Conservation (phyloP, 1,140 invertebrate species). For the Neelides sp. region DNA sequence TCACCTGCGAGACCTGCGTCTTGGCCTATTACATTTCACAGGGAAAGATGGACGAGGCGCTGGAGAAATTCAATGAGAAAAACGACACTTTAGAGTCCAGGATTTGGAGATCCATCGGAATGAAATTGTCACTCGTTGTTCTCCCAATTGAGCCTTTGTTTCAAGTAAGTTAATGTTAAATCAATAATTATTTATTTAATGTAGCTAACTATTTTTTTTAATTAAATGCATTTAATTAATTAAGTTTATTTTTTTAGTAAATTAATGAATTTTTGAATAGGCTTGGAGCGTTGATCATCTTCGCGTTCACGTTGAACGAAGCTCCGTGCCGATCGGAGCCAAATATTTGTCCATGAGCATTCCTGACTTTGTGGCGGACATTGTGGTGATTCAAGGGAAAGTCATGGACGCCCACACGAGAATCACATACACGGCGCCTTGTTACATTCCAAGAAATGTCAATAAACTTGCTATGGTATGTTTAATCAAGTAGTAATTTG, state of each 20-base stretch:
- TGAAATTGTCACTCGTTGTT: constrained; percentile 26
- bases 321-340: constrained; percentile 25
- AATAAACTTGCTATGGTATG: neutral
- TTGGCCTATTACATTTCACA: constrained; percentile 32
- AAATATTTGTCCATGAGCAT: neutral
- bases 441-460: constrained; percentile 10
- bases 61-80: constrained; percentile 16
- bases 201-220: too few species aligned
- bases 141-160: constrained; percentile 29
- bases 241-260: too few species aligned
- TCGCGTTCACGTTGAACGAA: constrained; percentile 8
- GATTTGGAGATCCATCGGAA: constrained; percentile 32
- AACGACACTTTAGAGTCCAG: constrained; percentile 20
- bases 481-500: too few species aligned
- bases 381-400: constrained; percentile 16
- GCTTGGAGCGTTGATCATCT: constrained; percentile 15
- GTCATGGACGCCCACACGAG: constrained; percentile 11
- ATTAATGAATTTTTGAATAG: too few species aligned
- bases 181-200: too few species aligned
- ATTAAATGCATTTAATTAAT: too few species aligned
- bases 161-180: constrained; percentile 11
- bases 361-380: constrained; percentile 10
- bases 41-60: constrained; percentile 12
- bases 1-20: constrained; percentile 38
- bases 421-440: constrained; percentile 18